phyloP scores from a whole-genome alignment of 1,140 invertebrate species.

The Brachionus sp. region DNA sequence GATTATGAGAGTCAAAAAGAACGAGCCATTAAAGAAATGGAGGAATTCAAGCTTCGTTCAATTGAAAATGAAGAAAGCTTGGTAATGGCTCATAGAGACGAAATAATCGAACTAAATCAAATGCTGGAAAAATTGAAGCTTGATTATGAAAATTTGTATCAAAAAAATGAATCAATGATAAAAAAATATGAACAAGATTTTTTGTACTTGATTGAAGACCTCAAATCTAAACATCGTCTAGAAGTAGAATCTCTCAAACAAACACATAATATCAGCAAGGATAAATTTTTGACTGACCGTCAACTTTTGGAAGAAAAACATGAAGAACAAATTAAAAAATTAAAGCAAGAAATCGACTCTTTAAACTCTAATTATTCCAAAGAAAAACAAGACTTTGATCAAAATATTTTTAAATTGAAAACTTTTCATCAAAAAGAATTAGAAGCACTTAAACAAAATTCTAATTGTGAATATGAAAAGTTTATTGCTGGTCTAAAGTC shows the following conservation, averaged over 20 bases:
- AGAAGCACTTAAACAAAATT: constrained; percentile 51
- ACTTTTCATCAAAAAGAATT: constrained; percentile 59
- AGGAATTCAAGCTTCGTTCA: constrained; percentile 50
- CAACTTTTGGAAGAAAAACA: not conserved
- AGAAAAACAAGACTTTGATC: constrained; percentile 54
- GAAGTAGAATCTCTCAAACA: constrained; percentile 52
- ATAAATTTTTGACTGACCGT: constrained; percentile 17
- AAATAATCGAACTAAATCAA: constrained; percentile 52
- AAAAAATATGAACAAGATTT: constrained; percentile 51
- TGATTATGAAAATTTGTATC: constrained; percentile 54
- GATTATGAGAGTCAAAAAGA: constrained; percentile 49
- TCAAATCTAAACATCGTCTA: constrained; percentile 50
- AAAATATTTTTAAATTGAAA: constrained; percentile 54
- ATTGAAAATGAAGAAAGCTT: constrained; percentile 51
- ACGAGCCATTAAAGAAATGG: constrained; percentile 50
- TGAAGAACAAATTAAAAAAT: constrained; percentile 48
- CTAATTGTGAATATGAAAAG: constrained; percentile 48
- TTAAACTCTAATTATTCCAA: constrained; percentile 49
- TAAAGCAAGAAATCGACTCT: constrained; percentile 48
- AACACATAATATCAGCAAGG: constrained; percentile 48
- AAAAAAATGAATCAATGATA: constrained; percentile 51
- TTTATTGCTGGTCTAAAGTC: constrained; percentile 48
- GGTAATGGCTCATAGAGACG: constrained; percentile 52
- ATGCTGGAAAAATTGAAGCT: constrained; percentile 53
- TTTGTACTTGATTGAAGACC: constrained; percentile 50